Percentiles rank a stretch among this genome's conserved stretches.
phyloP scores from a whole-genome alignment of 1,140 invertebrate genomes.

The Penaeus indicus region DNA sequence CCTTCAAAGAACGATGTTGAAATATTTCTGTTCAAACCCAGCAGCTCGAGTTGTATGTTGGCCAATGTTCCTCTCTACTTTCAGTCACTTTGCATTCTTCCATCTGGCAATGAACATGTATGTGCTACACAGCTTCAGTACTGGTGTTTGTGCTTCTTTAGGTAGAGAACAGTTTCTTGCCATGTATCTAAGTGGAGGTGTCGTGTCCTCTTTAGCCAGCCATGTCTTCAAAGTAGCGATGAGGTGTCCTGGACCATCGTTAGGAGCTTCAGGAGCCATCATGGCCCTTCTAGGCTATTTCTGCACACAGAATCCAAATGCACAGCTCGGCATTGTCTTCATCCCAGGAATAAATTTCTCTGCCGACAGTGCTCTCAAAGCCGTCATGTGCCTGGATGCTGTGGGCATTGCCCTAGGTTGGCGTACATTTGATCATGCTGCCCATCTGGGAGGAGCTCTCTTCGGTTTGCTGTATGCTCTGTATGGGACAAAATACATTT shows the following conservation, averaged over 20 bases:
- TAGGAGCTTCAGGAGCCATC: constrained; percentile 95
- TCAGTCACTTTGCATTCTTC: constrained; percentile 90
- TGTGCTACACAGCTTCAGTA: constrained; percentile 87
- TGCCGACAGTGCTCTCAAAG: constrained; percentile 86
- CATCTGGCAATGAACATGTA: constrained; percentile 96
- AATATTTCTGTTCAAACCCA: constrained; percentile 89
- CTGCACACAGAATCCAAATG: constrained; percentile 88
- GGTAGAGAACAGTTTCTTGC: constrained; percentile 94
- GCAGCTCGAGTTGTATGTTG: constrained; percentile 81
- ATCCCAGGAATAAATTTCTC: constrained; percentile 89
- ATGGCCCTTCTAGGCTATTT: constrained; percentile 89
- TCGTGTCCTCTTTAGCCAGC: constrained; percentile 89
- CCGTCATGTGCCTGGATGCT: constrained; percentile 84
- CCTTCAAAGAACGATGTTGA: constrained; percentile 82
- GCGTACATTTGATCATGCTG: constrained; percentile 97
- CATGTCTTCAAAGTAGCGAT: constrained; percentile 83
- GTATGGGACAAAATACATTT: constrained; percentile 67
- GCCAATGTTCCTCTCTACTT: constrained; percentile 92
- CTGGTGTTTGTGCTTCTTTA: constrained; percentile 74
- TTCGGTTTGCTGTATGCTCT: constrained; percentile 83
- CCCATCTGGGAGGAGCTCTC: constrained; percentile 92
- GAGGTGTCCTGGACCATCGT: constrained; percentile 79
- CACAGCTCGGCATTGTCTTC: constrained; percentile 89
- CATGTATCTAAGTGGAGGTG: constrained; percentile 89
- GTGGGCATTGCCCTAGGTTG: constrained; percentile 88